Evolutionary conservation across 2,797 vertebrate species (phyloP).

Genomic region (Prunella strophiata): DNA sequence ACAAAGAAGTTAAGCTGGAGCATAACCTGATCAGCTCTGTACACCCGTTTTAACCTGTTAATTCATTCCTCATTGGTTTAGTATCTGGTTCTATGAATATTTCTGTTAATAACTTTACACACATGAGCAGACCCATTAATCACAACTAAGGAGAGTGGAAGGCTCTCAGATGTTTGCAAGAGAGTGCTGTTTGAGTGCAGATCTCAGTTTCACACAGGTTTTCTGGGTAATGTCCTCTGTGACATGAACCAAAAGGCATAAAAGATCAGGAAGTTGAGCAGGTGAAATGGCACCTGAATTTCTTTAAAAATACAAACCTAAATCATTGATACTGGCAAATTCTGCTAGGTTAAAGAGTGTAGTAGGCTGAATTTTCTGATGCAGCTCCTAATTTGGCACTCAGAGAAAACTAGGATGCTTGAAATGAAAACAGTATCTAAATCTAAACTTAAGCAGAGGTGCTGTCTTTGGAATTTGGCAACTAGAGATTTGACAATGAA

Average conservation of each 20-base stretch:
- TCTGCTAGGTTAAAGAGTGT: not conserved
- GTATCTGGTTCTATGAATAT: constrained; percentile 25
- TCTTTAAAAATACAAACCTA: not conserved
- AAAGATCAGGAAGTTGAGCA: not conserved
- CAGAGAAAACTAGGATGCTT: not conserved
- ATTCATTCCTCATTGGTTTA: constrained; percentile 18
- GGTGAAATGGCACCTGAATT: not conserved
- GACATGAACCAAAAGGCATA: not conserved
- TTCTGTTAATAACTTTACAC: constrained; percentile 37
- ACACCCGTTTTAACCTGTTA: constrained; percentile 3
- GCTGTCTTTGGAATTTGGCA: not conserved
- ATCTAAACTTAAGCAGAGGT: not conserved
- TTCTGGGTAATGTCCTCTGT: not conserved
- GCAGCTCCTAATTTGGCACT: not conserved
- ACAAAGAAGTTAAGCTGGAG: not conserved
- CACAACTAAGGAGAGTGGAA: constrained; percentile 34
- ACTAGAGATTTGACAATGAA: not conserved
- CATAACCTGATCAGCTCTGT: not conserved
- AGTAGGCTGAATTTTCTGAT: not conserved
- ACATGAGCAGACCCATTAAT: constrained; percentile 42
- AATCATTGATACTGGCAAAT: not conserved
- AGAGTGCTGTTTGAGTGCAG: not conserved
- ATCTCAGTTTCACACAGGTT: not conserved
- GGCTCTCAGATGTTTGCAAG: not conserved
- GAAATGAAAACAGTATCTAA: not conserved